phyloP scores from a whole-genome alignment of 2,113 vertebrate species.

The Jaculus jaculus region DNA sequence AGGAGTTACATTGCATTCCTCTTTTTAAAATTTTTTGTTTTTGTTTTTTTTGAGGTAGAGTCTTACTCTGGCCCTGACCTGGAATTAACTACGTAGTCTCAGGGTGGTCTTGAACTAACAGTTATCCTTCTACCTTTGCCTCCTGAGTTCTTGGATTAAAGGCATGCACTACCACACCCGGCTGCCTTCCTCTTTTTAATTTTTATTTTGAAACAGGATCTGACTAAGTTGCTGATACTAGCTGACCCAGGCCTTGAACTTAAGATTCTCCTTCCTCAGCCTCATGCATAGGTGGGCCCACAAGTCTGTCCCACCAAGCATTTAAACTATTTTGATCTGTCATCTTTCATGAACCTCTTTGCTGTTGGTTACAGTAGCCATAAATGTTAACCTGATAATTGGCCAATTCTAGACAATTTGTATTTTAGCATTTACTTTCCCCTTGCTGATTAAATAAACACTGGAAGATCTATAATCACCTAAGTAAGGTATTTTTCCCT shows the following conservation, averaged over 20 bases:
- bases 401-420: slow-evolving; percentile 36
- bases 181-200: no score
- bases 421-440: slow-evolving; percentile 7
- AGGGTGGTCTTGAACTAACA: no score
- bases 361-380: neutral
- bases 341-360: slow-evolving; percentile 17
- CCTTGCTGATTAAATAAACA: slow-evolving; percentile 17
- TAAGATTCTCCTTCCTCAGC: neutral
- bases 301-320: neutral
- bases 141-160: no score
- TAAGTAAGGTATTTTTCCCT: neutral
- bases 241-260: neutral
- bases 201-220: neutral
- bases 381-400: slow-evolving; percentile 28
- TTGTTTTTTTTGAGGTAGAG: no score
- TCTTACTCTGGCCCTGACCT: no score
- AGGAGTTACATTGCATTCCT: neutral
- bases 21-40: neutral
- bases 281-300: neutral
- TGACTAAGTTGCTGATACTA: neutral
- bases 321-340: neutral
- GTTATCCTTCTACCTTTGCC: no score
- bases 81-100: no score
- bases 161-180: no score
- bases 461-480: neutral